Percentiles rank a stretch among this genome's conserved stretches.
Evolutionary conservation across 2,113 vertebrate species (phyloP).

Genomic region (Rhegmatorhina hoffmannsi): DNA sequence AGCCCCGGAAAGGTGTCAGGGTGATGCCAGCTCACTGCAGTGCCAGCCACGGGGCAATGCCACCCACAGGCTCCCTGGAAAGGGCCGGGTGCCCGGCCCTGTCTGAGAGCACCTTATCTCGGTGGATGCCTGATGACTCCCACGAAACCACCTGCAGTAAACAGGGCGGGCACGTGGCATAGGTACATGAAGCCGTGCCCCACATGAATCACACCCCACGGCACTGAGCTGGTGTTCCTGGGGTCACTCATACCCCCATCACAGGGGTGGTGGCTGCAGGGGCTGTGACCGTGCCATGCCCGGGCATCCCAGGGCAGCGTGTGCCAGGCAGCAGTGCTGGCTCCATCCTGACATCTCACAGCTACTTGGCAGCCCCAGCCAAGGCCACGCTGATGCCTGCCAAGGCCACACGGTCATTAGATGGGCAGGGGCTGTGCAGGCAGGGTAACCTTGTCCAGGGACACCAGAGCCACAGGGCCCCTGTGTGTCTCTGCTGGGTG

Average conservation of each 20-base stretch:
- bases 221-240: neutral
- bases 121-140: neutral
- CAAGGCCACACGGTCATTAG: neutral
- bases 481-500: neutral
- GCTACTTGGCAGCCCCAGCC: neutral
- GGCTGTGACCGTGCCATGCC: rapidly evolving
- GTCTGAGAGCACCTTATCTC: neutral
- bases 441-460: neutral
- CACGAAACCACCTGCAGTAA: neutral
- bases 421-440: rapidly evolving
- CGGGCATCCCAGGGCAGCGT: neutral
- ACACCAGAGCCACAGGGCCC: neutral
- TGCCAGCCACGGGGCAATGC: neutral
- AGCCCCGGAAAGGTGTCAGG: neutral
- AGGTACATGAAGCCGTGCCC: neutral
- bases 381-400: neutral
- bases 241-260: neutral
- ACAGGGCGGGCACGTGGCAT: neutral
- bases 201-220: neutral
- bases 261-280: rapidly evolving
- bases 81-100: neutral
- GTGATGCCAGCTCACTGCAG: neutral
- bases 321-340: neutral
- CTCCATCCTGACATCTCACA: rapidly evolving
- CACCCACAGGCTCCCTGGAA: neutral